These are phyloP conservation scores for Enteromius unitaeniatus DNA, from an alignment of 2,797 vertebrate species.

Conservation along the genomic window DNA sequence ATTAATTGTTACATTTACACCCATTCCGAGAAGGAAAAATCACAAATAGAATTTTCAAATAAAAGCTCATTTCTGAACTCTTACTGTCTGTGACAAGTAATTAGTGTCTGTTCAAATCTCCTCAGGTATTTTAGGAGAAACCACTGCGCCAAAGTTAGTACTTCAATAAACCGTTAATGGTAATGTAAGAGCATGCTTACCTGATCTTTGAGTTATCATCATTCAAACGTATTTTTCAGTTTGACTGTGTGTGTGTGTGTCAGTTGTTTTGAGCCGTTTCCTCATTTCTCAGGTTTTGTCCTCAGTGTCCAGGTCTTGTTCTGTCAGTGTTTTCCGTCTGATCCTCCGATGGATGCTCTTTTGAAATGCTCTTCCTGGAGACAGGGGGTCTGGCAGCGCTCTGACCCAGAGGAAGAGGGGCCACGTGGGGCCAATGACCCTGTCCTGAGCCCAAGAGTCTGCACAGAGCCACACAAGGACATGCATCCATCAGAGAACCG, in stretches of 20 bases:
- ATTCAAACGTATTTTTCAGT: background rate
- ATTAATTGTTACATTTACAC: background rate
- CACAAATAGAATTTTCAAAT: background rate
- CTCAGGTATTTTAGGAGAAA: background rate
- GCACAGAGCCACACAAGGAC: conserved; percentile 72
- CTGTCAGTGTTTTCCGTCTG: conserved; percentile 60
- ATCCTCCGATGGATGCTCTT: conserved; percentile 68
- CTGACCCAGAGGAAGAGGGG: conserved; percentile 73
- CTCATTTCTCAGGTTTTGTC: conserved; percentile 33
- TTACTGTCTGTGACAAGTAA: background rate
- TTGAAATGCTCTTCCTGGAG: conserved; percentile 82
- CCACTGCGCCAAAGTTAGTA: background rate
- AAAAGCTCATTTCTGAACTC: background rate
- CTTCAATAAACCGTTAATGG: background rate
- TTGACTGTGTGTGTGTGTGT: background rate
- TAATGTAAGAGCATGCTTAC: background rate
- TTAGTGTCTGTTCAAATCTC: background rate
- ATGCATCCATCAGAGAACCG: conserved; percentile 65
- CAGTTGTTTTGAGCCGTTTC: background rate
- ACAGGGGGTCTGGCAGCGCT: conserved; percentile 68
- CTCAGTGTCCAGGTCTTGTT: conserved; percentile 46
- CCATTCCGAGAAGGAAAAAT: background rate
- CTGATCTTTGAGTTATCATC: background rate
- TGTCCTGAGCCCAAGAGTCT: conserved; percentile 68
- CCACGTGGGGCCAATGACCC: conserved; percentile 73